These are phyloP conservation scores for Papilio glaucus DNA, from an alignment of 1,140 invertebrate species.

Conservation along the genomic window DNA sequence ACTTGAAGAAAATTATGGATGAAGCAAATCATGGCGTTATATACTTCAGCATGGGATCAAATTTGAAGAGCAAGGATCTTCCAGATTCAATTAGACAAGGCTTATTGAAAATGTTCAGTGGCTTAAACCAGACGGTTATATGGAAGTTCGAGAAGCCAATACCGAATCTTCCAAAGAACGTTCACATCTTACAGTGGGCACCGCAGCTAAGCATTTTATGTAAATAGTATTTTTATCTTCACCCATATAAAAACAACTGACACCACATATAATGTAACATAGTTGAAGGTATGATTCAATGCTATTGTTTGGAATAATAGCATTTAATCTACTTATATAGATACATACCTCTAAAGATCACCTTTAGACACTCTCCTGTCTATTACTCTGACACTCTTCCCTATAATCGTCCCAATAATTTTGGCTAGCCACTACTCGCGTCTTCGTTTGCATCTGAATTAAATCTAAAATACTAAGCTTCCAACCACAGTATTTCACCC, in stretches of 20 bases:
- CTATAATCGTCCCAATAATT: no score
- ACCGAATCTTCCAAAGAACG: conserved; percentile 42
- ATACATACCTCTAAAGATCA: no score
- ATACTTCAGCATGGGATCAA: conserved; percentile 46
- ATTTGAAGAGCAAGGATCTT: conserved; percentile 39
- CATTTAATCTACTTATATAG: no score
- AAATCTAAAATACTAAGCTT: no score
- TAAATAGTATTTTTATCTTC: conserved; percentile 24
- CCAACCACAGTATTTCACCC: no score
- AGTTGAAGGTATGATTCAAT: no score
- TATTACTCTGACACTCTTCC: no score
- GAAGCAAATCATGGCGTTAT: conserved; percentile 39
- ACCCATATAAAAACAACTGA: background rate
- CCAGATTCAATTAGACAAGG: conserved; percentile 35
- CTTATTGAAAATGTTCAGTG: conserved; percentile 35
- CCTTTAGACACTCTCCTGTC: no score
- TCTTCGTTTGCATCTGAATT: no score
- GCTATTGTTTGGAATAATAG: no score
- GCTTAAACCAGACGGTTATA: conserved; percentile 47
- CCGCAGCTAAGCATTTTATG: conserved; percentile 52
- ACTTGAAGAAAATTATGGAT: conserved; percentile 41
- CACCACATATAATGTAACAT: no score
- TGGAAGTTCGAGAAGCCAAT: conserved; percentile 50
- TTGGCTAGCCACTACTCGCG: no score
- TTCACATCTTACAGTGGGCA: conserved; percentile 49